Evolutionary conservation across 2,113 vertebrate genomes (phyloP).

Genomic region (zebrafish (Danio rerio)): DNA sequence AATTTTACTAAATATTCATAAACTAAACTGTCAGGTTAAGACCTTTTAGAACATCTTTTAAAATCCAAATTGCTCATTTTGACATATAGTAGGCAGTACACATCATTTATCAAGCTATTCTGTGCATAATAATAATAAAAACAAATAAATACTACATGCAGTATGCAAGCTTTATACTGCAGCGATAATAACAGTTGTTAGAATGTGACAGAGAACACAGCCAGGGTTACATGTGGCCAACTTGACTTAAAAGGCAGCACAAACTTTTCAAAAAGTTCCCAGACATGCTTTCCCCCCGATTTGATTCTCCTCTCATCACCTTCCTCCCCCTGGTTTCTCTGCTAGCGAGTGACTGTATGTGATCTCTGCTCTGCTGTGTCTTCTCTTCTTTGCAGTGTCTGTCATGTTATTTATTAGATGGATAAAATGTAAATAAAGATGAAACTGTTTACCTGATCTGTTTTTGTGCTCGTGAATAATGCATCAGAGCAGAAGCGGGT

Average conservation of each 20-base stretch:
- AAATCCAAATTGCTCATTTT: not conserved
- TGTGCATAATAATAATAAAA: not conserved
- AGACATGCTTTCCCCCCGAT: not conserved
- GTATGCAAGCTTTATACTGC: not conserved
- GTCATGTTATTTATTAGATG: constrained; percentile 47
- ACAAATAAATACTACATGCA: too few relatives aligned
- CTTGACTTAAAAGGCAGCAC: not conserved
- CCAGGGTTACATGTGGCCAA: not conserved
- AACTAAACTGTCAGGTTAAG: too few relatives aligned
- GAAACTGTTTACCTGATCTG: constrained; percentile 50
- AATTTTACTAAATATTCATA: too few relatives aligned
- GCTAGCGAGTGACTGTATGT: constrained; percentile 3
- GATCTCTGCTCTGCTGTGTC: constrained; percentile 4
- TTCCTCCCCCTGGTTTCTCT: not conserved
- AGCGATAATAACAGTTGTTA: not conserved
- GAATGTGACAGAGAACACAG: not conserved
- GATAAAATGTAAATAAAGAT: constrained; percentile 49
- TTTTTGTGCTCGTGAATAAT: constrained; percentile 53
- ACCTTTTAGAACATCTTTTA: too few relatives aligned
- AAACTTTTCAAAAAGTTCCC: not conserved
- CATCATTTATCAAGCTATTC: not conserved
- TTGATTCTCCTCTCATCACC: constrained; percentile 5
- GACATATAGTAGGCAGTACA: not conserved
- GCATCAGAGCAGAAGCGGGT: constrained; percentile 43
- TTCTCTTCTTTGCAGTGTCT: constrained; percentile 40